A percentile compares a stretch with the other conserved stretches of the same genome.
Conservation (phyloP, 2,797 vertebrate species). For the Darevskia mixta region DNA sequence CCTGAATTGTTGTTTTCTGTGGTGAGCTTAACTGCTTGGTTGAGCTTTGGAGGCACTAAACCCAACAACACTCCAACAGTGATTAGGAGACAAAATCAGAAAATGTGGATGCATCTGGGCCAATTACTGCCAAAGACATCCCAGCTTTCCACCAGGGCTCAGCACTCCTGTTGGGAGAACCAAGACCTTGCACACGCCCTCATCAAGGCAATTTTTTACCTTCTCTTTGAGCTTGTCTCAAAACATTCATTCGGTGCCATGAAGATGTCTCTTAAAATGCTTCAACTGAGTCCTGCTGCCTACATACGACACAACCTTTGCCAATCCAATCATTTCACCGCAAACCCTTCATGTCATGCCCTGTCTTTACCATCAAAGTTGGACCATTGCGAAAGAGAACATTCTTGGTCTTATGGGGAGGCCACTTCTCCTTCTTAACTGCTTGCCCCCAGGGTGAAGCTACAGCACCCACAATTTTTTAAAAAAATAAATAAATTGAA, state of each 20-base stretch:
- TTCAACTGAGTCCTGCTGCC: not conserved
- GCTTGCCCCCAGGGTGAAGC: slow-evolving; percentile 17
- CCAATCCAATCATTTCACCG: not conserved
- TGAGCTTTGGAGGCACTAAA: too few relatives aligned
- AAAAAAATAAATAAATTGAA: slow-evolving; percentile 40
- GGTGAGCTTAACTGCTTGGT: too few relatives aligned
- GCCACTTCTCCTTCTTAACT: not conserved
- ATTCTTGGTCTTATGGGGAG: accelerated
- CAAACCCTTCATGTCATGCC: accelerated
- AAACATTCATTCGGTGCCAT: not conserved
- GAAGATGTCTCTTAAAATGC: accelerated
- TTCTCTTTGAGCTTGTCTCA: not conserved
- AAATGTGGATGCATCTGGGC: too few relatives aligned
- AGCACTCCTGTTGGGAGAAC: not conserved
- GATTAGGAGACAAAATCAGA: too few relatives aligned
- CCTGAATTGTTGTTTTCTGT: too few relatives aligned
- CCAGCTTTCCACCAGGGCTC: not conserved
- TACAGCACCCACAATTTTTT: slow-evolving; percentile 45
- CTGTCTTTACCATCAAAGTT: accelerated
- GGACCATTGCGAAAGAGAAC: not conserved
- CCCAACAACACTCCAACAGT: too few relatives aligned
- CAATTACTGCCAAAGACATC: not conserved
- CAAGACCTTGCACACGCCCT: not conserved
- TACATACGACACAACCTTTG: not conserved
- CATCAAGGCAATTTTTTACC: not conserved